phyloP scores from a whole-genome alignment of 2,113 vertebrate genomes.

The Osmerus eperlanus region DNA sequence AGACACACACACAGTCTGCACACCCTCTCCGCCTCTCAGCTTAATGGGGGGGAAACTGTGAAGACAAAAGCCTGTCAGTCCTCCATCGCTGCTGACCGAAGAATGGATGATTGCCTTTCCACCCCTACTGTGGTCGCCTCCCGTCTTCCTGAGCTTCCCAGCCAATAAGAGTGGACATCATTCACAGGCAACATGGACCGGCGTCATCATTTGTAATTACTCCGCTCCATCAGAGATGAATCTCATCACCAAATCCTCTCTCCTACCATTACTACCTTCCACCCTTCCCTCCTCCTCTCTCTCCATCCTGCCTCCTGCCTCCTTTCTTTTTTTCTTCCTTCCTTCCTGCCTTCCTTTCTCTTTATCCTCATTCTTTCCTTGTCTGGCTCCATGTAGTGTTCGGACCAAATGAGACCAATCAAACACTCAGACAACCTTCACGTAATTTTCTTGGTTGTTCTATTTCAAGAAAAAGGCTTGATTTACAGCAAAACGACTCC shows the following conservation, averaged over 20 bases:
- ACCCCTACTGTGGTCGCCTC: constrained; percentile 6
- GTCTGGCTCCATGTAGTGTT: no score
- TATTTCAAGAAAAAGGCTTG: not conserved
- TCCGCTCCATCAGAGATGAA: constrained; percentile 24
- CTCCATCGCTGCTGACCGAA: constrained; percentile 2
- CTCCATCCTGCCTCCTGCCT: no score
- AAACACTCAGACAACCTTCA: not conserved
- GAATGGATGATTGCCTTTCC: constrained; percentile 28
- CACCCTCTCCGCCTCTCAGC: constrained; percentile 3
- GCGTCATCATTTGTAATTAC: constrained; percentile 46
- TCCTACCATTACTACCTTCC: not conserved
- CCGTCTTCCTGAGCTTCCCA: constrained; percentile 9
- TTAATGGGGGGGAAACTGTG: constrained; percentile 28
- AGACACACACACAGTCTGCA: not conserved
- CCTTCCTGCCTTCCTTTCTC: no score
- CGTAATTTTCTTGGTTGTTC: not conserved
- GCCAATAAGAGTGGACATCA: constrained; percentile 36
- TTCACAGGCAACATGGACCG: constrained; percentile 25
- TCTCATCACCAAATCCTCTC: not conserved
- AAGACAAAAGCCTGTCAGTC: constrained; percentile 31
- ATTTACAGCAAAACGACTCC: constrained; percentile 28
- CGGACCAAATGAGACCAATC: no score
- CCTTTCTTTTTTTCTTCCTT: no score
- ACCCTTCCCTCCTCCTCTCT: no score
- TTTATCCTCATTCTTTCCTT: no score